Percentiles rank a stretch among this genome's conserved stretches.
Evolutionary conservation across 2,797 vertebrate species (phyloP).

Genomic region (Sebastes flavidus): DNA sequence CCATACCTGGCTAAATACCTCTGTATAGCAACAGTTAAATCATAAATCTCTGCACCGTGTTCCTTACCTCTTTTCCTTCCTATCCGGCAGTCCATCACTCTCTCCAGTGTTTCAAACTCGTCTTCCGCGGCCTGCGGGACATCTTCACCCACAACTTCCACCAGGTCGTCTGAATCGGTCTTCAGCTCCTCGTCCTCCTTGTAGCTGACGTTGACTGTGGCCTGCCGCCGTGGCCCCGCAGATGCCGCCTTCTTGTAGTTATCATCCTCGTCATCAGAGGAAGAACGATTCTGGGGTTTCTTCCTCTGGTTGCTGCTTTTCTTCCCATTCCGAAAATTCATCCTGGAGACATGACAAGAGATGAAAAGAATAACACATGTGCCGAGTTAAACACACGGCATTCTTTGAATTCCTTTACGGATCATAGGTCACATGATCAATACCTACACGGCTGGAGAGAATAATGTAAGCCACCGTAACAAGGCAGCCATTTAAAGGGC

Average conservation of each 20-base stretch:
- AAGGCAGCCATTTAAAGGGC: background rate
- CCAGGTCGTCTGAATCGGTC: constrained; percentile 96
- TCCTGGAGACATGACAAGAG: constrained; percentile 53
- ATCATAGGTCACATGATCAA: background rate
- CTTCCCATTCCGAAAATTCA: constrained; percentile 90
- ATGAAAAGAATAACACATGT: background rate
- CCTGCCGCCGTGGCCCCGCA: constrained; percentile 90
- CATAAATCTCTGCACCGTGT: background rate
- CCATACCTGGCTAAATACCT: background rate
- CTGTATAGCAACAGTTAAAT: background rate
- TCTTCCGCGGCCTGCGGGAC: constrained; percentile 96
- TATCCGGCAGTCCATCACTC: constrained; percentile 92
- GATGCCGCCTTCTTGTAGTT: constrained; percentile 87
- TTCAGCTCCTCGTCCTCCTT: constrained; percentile 99
- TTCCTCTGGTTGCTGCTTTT: constrained; percentile 88
- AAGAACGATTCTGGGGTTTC: constrained; percentile 85
- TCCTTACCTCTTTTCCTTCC: constrained; percentile 92
- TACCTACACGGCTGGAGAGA: background rate
- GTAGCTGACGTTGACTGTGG: constrained; percentile 97
- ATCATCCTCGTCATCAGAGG: constrained; percentile 89
- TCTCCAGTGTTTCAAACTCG: constrained; percentile 98
- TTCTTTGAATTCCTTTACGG: background rate
- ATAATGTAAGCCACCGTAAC: background rate
- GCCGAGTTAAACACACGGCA: background rate
- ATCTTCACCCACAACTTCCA: constrained; percentile 97